phyloP scores from a whole-genome alignment of 2,888 invertebrate species.

The Apamea anceps region DNA sequence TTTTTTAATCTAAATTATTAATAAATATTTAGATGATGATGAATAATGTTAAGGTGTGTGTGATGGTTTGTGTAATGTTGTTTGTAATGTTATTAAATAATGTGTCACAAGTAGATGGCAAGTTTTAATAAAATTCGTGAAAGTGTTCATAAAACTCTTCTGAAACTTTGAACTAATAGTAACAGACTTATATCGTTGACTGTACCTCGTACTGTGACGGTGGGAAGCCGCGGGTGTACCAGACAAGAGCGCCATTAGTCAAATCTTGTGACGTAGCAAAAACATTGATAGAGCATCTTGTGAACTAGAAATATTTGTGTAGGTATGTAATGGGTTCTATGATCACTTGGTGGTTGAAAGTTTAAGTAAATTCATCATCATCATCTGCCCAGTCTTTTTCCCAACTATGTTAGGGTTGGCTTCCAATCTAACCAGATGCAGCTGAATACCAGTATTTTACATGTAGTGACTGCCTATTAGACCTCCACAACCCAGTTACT shows the following conservation, averaged over 20 bases:
- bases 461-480: no score
- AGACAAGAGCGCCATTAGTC: conserved; percentile 85
- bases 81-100: no score
- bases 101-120: background rate
- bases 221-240: conserved; percentile 80
- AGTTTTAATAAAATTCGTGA: background rate
- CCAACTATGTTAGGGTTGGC: no score
- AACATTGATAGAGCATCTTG: conserved; percentile 68
- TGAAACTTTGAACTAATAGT: background rate
- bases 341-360: background rate
- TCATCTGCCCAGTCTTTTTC: no score
- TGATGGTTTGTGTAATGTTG: no score
- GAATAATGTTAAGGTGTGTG: no score
- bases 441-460: no score
- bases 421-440: no score
- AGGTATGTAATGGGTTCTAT: background rate
- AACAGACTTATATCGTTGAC: no score
- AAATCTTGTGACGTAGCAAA: conserved; percentile 84
- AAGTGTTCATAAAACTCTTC: background rate
- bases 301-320: conserved; percentile 19
- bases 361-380: background rate
- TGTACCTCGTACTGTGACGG: conserved; percentile 66
- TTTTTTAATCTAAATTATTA: no score
- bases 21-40: no score
- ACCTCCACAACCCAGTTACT: no score